phyloP scores from a whole-genome alignment of 2,113 vertebrate genomes.

The Lycocorax pyrrhopterus region DNA sequence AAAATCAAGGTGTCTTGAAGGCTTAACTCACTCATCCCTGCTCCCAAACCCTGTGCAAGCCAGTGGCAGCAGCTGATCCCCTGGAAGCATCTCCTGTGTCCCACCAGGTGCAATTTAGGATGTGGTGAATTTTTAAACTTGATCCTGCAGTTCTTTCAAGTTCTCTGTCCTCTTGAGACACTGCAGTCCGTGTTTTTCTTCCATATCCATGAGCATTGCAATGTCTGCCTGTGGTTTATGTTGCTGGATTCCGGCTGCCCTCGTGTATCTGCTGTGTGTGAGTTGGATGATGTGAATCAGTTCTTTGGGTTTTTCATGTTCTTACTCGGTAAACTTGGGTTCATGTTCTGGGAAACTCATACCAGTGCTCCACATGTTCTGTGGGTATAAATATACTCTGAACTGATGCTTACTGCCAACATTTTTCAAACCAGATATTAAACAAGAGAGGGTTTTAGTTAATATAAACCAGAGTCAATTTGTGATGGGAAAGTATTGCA shows the following conservation, averaged over 20 bases:
- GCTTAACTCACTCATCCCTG: background rate
- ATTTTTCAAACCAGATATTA: background rate
- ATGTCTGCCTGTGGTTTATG: background rate
- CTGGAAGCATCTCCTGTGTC: background rate
- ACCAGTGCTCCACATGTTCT: background rate
- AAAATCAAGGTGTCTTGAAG: background rate
- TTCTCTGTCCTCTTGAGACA: background rate
- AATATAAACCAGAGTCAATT: background rate
- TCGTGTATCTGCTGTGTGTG: background rate
- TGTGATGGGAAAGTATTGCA: background rate
- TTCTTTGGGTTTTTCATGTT: background rate
- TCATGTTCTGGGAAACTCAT: background rate
- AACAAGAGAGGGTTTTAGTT: background rate
- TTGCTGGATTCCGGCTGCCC: background rate
- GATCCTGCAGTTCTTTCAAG: background rate
- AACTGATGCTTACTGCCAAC: background rate
- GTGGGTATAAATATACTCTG: background rate
- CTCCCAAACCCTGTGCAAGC: background rate
- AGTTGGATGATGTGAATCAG: background rate
- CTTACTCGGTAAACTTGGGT: constrained; percentile 30
- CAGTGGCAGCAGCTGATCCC: rapidly evolving
- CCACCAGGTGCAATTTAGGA: background rate
- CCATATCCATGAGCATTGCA: background rate
- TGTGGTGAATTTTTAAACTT: background rate
- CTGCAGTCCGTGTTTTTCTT: background rate